Conservation (phyloP, 2,797 vertebrate genomes). For the Morus bassanus region DNA sequence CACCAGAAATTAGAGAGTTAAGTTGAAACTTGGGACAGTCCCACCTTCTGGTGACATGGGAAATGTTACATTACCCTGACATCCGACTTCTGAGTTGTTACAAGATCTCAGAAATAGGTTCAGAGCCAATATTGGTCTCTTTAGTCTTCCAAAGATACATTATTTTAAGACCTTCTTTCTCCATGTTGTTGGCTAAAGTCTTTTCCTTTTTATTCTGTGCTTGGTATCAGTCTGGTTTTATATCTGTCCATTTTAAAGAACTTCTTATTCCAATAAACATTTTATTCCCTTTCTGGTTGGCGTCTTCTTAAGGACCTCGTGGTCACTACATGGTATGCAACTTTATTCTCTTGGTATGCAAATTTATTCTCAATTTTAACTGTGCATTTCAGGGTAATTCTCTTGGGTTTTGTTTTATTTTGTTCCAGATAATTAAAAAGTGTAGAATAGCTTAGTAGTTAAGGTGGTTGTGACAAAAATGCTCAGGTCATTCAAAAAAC, state of each 20-base stretch:
- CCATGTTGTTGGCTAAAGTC: neutral
- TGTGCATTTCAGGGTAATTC: neutral
- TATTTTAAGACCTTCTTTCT: neutral
- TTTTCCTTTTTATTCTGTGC: neutral
- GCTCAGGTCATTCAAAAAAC: slow-evolving; percentile 17
- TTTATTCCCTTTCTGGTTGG: neutral
- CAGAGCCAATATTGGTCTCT: neutral
- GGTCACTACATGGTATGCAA: neutral
- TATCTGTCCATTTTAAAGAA: neutral
- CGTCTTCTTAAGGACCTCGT: neutral
- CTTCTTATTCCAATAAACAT: neutral
- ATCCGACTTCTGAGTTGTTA: neutral
- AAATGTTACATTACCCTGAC: neutral
- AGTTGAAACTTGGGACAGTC: neutral
- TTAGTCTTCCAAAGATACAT: neutral
- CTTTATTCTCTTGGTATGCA: neutral
- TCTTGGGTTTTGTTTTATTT: neutral
- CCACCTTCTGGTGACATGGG: rapidly evolving
- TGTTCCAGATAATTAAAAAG: neutral
- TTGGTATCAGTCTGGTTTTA: neutral
- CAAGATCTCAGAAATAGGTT: neutral
- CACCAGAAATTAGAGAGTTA: neutral
- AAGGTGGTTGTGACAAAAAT: neutral
- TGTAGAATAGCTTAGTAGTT: neutral
- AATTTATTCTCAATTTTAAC: neutral